Base-by-base conservation (phyloP, 2,113 vertebrate genomes). In the Blennius ocellaris region DNA sequence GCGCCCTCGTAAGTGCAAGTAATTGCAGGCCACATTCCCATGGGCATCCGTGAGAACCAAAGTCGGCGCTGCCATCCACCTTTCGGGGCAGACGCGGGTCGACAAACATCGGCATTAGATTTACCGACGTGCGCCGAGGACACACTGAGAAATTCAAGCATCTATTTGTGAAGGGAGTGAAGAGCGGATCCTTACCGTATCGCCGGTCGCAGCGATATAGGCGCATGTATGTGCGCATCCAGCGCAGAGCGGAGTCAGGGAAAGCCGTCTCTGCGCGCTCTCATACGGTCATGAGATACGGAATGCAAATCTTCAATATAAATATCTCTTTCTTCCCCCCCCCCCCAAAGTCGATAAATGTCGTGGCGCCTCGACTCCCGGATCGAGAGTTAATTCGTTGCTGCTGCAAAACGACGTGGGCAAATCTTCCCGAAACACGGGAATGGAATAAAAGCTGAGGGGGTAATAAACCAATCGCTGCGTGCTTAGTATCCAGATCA, bases 21-120 rank as follows among this genome's bases (percentile, higher is more conserved):
- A 66, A 81, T 77, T 67, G 52, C 74, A 89, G 87, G 90, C 89
- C 86, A 90, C 89, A 88, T 90, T 90, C 89, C 90, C 90, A 86
- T 87, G 87, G 85, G 86, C 78, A 87, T 82, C 84, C 80, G 79
- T 71, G 86, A 84, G 84, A 87, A 83, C 65, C 84, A 45, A 70
- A 82, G 84, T 79, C 77, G 51, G 75, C 68, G 57, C 72, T 52
- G 71, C 76, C 56, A 3, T 44, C 36, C 4, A 8, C 69, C 61
- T 44, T 49, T 48, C 78, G 10, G 63, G 57, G 73, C 41, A 63
- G 15, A 59, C 60, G 68, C 60, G 41, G 56, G 58, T 41, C 67
- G 58, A 80, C 72, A 55, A 11, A 5, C 11, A 68, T 21, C 21
- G 21, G 21, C 21, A 30, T 2, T 30, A 4, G 21, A 30, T 30